A percentile compares a stretch with the other conserved stretches of the same genome.
These are phyloP conservation scores for Octodon degus DNA, from an alignment of 2,113 vertebrate genomes.

Conservation along the genomic window DNA sequence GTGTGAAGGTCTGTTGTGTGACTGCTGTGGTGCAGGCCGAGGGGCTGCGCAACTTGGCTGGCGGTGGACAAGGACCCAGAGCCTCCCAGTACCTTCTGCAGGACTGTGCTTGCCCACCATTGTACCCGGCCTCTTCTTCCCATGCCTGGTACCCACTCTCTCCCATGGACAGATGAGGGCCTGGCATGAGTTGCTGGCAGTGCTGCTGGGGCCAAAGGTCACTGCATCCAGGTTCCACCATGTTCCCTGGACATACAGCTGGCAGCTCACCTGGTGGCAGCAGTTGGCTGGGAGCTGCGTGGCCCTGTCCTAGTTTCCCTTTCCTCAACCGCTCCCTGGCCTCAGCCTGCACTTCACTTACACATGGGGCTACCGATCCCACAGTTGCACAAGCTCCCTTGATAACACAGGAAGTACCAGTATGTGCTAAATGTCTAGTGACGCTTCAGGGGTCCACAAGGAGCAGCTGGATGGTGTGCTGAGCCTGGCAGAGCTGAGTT, in stretches of 20 bases:
- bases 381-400: too few species aligned
- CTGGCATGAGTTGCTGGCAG: not conserved
- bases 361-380: not conserved
- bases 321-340: not conserved
- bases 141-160: not conserved
- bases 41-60: not conserved
- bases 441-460: not conserved
- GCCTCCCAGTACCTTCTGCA: not conserved
- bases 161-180: not conserved
- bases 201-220: not conserved
- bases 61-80: not conserved
- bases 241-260: not conserved
- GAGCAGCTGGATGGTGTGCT: not conserved
- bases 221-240: not conserved
- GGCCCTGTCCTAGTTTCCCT: not conserved
- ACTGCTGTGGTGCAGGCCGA: not conserved
- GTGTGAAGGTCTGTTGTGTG: slow-evolving; percentile 64
- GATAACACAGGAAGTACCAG: not conserved
- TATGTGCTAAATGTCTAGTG: not conserved
- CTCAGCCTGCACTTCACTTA: fast-evolving
- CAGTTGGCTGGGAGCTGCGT: not conserved
- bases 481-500: not conserved
- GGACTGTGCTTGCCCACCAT: not conserved
- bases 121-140: not conserved
- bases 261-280: too few species aligned